phyloP scores from a whole-genome alignment of 2,797 vertebrate genomes.

The Phyllotis vaccarum region DNA sequence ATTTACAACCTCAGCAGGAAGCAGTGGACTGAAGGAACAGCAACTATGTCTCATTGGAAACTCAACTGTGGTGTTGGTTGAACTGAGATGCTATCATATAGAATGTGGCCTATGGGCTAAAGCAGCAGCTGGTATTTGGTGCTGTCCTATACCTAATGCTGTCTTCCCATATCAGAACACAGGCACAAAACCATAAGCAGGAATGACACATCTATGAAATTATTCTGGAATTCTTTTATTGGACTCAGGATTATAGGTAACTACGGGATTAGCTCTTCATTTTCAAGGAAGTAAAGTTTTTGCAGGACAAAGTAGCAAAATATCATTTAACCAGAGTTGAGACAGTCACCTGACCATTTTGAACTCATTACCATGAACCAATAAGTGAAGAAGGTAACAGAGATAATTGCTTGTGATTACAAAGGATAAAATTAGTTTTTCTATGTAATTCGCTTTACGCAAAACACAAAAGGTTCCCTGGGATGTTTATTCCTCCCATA shows the following conservation, averaged over 20 bases:
- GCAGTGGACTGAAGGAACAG: background rate
- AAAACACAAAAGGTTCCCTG: conserved; percentile 16
- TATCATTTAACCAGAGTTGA: conserved; percentile 16
- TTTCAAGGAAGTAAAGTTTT: background rate
- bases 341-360: background rate
- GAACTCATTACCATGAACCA: conserved; percentile 20
- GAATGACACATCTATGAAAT: background rate
- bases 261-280: background rate
- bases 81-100: background rate
- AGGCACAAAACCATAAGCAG: background rate
- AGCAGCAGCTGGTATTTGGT: background rate
- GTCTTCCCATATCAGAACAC: background rate
- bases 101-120: background rate
- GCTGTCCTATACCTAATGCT: too few relatives aligned
- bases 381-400: background rate
- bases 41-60: background rate
- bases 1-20: background rate
- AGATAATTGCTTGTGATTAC: background rate
- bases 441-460: background rate
- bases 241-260: background rate
- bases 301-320: background rate
- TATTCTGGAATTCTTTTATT: background rate
- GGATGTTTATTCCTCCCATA: background rate
- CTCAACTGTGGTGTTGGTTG: background rate
- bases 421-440: conserved; percentile 20